Percentiles rank a stretch among this genome's conserved stretches.
These are phyloP conservation scores for Trissolcus brochymenae DNA, from an alignment of 2,888 invertebrate species.

Conservation along the genomic window DNA sequence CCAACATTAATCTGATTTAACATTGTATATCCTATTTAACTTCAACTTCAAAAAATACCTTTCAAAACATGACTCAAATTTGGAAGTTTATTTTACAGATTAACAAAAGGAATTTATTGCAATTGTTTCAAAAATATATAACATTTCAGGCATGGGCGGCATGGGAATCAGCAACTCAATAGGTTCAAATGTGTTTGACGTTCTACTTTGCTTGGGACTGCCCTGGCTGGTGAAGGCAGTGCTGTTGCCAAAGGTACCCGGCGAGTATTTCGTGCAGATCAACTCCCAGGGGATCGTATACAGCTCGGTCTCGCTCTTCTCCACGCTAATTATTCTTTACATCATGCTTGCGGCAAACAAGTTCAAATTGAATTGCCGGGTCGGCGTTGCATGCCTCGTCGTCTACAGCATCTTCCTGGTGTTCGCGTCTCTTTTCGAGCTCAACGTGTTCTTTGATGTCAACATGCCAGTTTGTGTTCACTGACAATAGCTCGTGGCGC, in stretches of 20 bases:
- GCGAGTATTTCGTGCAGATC: slow-evolving; percentile 81
- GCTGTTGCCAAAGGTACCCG: slow-evolving; percentile 80
- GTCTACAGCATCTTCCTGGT: slow-evolving; percentile 83
- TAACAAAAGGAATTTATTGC: background rate
- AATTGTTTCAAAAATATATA: background rate
- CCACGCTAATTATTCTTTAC: slow-evolving; percentile 84
- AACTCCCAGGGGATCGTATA: slow-evolving; percentile 87
- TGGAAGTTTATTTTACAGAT: background rate
- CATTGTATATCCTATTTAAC: too few relatives aligned
- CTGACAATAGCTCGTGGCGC: slow-evolving; percentile 64
- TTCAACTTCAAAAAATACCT: too few relatives aligned
- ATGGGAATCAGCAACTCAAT: slow-evolving; percentile 90
- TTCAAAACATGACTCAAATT: too few relatives aligned
- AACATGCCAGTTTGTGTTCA: slow-evolving; percentile 85
- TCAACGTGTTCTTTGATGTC: slow-evolving; percentile 86
- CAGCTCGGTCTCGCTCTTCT: slow-evolving; percentile 85
- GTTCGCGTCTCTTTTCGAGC: slow-evolving; percentile 85
- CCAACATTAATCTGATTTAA: too few relatives aligned
- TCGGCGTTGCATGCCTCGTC: slow-evolving; percentile 82
- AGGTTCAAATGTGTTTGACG: slow-evolving; percentile 89
- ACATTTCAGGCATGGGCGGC: slow-evolving; percentile 80
- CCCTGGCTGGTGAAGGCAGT: slow-evolving; percentile 87
- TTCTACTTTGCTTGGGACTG: slow-evolving; percentile 85
- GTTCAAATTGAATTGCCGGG: slow-evolving; percentile 83
- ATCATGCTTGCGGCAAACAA: slow-evolving; percentile 81